phyloP scores from a whole-genome alignment of 2,888 invertebrate species.

The Hemistola chrysoprasaria region DNA sequence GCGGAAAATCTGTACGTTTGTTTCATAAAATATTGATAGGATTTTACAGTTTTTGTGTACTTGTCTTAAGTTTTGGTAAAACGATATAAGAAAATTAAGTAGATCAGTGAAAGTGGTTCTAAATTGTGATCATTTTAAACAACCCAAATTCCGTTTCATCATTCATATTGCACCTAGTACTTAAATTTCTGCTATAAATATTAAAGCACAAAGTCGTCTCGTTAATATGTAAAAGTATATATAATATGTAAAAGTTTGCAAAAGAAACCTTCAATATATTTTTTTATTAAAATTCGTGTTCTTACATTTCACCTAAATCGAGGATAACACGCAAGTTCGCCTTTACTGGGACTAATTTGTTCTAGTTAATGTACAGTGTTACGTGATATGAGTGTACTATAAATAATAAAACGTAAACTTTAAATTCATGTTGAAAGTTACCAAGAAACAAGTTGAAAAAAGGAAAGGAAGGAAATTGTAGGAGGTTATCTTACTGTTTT shows the following conservation, averaged over 20 bases:
- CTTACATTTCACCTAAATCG: slow-evolving; percentile 49
- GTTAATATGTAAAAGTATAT: slow-evolving; percentile 2
- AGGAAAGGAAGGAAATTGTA: too few species aligned
- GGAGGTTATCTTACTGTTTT: too few species aligned
- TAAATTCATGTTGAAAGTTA: too few species aligned
- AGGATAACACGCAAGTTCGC: slow-evolving; percentile 47
- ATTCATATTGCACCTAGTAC: too few species aligned
- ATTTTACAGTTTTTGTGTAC: slow-evolving; percentile 6
- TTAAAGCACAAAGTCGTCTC: too few species aligned
- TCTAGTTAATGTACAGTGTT: slow-evolving; percentile 48
- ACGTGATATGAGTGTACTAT: slow-evolving; percentile 39
- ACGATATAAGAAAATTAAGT: neutral
- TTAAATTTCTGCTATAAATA: too few species aligned
- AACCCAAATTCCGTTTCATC: too few species aligned
- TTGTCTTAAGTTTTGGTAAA: slow-evolving; percentile 2
- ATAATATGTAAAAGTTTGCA: neutral
- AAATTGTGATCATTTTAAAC: too few species aligned
- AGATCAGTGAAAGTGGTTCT: too few species aligned
- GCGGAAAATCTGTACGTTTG: slow-evolving; percentile 18
- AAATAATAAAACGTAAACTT: slow-evolving; percentile 27
- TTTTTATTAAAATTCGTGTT: slow-evolving; percentile 38
- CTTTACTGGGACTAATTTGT: slow-evolving; percentile 50
- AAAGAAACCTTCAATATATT: slow-evolving; percentile 20
- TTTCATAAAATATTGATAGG: slow-evolving; percentile 18
- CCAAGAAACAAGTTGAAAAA: too few species aligned